phyloP scores from a whole-genome alignment of 2,797 vertebrate species.

The Betta splendens region DNA sequence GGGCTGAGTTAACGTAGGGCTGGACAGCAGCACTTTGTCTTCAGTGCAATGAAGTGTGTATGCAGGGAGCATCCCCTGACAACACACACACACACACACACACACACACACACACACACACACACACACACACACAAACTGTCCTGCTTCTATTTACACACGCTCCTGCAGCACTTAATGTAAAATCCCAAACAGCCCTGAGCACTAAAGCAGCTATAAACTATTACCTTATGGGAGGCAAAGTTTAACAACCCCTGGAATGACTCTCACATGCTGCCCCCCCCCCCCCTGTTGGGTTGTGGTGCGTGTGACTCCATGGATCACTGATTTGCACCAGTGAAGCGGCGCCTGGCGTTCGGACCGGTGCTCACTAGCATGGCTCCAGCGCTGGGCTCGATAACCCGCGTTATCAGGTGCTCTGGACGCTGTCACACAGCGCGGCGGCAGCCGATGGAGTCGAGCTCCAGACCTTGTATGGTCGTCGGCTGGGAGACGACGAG shows the following conservation, averaged over 20 bases:
- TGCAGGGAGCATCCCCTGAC: conserved; percentile 18
- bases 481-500: neutral
- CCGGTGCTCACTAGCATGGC: conserved; percentile 72
- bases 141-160: neutral
- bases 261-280: conserved; percentile 73
- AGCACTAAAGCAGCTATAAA: conserved; percentile 50
- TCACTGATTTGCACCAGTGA: conserved; percentile 74
- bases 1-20: conserved; percentile 60
- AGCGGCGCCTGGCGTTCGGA: conserved; percentile 42
- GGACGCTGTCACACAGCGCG: conserved; percentile 62
- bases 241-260: conserved; percentile 68
- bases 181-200: conserved; percentile 35
- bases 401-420: conserved; percentile 73
- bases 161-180: conserved; percentile 3
- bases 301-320: conserved; percentile 62
- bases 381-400: conserved; percentile 62
- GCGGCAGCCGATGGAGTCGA: conserved; percentile 30
- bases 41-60: conserved; percentile 46
- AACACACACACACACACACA: conserved; percentile 3
- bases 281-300: conserved; percentile 1
- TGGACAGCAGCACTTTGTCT: conserved; percentile 55
- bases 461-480: conserved; percentile 72
- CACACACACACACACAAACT: too few relatives aligned
- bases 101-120: conserved; percentile 3
- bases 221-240: conserved; percentile 54